Base-by-base conservation (phyloP, 2,888 invertebrate genomes). In the Tineola bisselliella region DNA sequence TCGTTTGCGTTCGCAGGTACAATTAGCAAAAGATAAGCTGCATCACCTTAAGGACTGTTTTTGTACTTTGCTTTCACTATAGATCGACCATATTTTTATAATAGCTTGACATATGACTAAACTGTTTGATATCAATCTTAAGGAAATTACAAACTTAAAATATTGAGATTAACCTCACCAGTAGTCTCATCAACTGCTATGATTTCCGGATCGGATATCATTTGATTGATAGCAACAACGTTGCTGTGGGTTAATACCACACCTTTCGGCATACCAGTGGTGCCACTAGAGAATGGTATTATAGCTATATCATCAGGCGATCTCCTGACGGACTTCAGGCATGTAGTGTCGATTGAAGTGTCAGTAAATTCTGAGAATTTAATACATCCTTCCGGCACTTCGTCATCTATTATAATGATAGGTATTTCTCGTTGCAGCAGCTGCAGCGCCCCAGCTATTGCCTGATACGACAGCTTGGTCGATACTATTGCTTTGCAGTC, bases 281-380 rank as follows among this genome's bases (percentile, higher is more conserved):
- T 96, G 0, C 94, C 94, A 70, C 95, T 95, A 0, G 95, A 95
- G 76, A 93, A 96, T 0, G 95, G 95, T 65, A 96, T 70, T 15
- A 93, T 78, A 0, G 90, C 90, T 4, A 91, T 70, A 66, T 94
- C 93, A 8, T 91, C 84, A 0, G 88, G 73, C 33, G 69, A 73
- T 43, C 87, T 70, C 8, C 79, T 73, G 17, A 84, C 79, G 0
- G 79, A 71, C 64, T 81, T 87, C 60, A 91, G 68, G 64, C 84
- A 84, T 57, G 81, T 78, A 0, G 86, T 84, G 61, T 91, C 88
- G 4, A 90, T 73, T 60, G 74, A 74, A 62, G 87, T 78, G 43
- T 87, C 87, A 0, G 88, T 88, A n/a, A 91, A 72, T 69, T 92
- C 92, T 11, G 88, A 83, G 69, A 92, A 93, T 65, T 90, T 89